Evolutionary conservation across 2,888 invertebrate species (phyloP), one percentile per base, ranked within the genome.

Genomic region (Agrochola circellaris): DNA sequence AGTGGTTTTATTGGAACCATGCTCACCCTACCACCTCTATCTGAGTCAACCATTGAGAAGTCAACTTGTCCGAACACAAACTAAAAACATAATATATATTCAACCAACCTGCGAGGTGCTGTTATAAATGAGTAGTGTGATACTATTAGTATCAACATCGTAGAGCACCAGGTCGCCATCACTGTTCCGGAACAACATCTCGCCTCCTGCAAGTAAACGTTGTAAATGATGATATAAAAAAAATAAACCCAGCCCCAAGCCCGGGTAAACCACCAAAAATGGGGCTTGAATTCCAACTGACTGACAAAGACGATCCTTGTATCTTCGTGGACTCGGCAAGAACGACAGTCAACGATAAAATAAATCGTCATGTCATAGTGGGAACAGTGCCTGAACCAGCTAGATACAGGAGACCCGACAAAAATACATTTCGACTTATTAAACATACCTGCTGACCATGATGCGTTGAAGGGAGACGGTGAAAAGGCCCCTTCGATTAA

Each of bases 381-480:
- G 11, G 1, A 54, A 20, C 34, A 34, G 13, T 34, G 11, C n/a
- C 9, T 67, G 48, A 67, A 0, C 2, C 30, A 45, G 26, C 15
- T 30, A 23, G 13, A 30, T 8, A 17, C 5, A n/a, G 17, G 0
- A 45, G 5, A 71, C n/a, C 11, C 11, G 7, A 45, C 11, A 45
- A 23, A 3, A 38, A 23, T n/a, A 60, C 2, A 23, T 30, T n/a
- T 20, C 5, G 2, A n/a, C 13, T 23, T 30, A 73, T 61, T 56
- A 66, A 42, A 48, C 76, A 60, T 95, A 78, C 98, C 98, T 92
- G 98, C 97, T 77, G 98, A 96, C 98, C 99, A 99, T 68, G 98
- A 97, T 75, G 98, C 98, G 93, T 98, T 98, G 93, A 98, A 98
- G 62, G 97, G 95, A 81, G 97, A 96, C 0, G 98, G 97, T 30